These are phyloP conservation scores for Coenonympha glycerion DNA, from an alignment of 2,888 invertebrate species.

Conservation along the genomic window DNA sequence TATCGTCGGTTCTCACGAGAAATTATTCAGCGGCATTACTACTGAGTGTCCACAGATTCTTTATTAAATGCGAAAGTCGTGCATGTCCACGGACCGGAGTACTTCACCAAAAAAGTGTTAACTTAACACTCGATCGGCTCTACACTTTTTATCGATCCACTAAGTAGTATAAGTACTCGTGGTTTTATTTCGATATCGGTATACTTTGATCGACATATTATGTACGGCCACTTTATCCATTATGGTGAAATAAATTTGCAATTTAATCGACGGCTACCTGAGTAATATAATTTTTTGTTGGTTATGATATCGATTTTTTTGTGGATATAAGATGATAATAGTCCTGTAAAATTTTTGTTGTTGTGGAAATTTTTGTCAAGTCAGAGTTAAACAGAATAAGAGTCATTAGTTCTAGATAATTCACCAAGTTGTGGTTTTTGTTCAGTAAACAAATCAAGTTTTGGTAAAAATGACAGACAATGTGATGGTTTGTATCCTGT, in stretches of 20 bases:
- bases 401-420: conserved; percentile 16
- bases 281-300: conserved; percentile 23
- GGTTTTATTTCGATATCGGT: conserved; percentile 10
- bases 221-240: conserved; percentile 6
- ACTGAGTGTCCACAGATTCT: conserved; percentile 58
- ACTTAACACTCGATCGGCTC: conserved; percentile 49
- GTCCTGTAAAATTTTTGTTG: neutral
- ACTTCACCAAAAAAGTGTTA: conserved; percentile 60
- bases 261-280: conserved; percentile 22
- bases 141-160: conserved; percentile 48
- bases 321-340: conserved; percentile 8
- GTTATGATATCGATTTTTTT: conserved; percentile 14
- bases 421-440: conserved; percentile 3
- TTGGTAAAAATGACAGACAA: too few relatives aligned
- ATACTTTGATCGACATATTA: conserved; percentile 1
- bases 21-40: conserved; percentile 61
- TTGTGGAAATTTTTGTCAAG: conserved; percentile 12
- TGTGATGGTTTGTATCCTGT: too few relatives aligned
- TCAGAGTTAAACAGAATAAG: conserved; percentile 7
- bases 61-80: conserved; percentile 69
- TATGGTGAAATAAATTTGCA: conserved; percentile 26
- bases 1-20: conserved; percentile 69
- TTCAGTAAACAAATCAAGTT: neutral
- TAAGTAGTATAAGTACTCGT: conserved; percentile 32
- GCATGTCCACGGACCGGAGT: conserved; percentile 66